phyloP scores from a whole-genome alignment of 2,113 vertebrate genomes.

The Pomatostomus ruficeps region DNA sequence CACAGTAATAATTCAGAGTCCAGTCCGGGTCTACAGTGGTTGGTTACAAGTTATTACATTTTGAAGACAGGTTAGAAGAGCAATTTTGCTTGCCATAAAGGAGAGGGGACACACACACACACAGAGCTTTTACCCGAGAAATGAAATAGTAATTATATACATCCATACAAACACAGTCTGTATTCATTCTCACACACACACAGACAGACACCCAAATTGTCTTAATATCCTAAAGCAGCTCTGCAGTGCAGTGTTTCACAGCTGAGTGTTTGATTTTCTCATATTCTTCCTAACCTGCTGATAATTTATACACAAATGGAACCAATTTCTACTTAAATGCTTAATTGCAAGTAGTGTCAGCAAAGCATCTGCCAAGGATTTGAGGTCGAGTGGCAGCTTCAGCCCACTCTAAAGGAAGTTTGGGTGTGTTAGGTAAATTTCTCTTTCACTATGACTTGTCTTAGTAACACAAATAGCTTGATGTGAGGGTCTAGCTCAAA shows the following conservation, averaged over 20 bases:
- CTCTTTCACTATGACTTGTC: not conserved
- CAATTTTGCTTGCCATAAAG: constrained; percentile 77
- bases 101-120: not conserved
- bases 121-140: not conserved
- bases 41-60: constrained; percentile 81
- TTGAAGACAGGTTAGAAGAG: constrained; percentile 70
- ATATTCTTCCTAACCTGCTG: not conserved
- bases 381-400: not conserved
- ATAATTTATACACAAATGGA: not conserved
- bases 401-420: not conserved
- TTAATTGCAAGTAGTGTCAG: not conserved
- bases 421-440: not conserved
- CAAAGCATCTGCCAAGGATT: not conserved
- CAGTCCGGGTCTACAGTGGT: constrained; percentile 67
- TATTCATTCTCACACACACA: not conserved
- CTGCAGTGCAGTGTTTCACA: not conserved
- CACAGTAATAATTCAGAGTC: constrained; percentile 74
- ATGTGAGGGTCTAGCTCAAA: not conserved
- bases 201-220: not conserved
- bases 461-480: not conserved
- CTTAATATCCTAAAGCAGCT: not conserved
- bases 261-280: not conserved
- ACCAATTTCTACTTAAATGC: not conserved
- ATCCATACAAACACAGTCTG: not conserved
- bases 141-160: constrained; percentile 12